Percentiles rank a stretch among this genome's conserved stretches.
Conservation (phyloP, 2,113 vertebrate genomes). For the Camelus dromedarius region DNA sequence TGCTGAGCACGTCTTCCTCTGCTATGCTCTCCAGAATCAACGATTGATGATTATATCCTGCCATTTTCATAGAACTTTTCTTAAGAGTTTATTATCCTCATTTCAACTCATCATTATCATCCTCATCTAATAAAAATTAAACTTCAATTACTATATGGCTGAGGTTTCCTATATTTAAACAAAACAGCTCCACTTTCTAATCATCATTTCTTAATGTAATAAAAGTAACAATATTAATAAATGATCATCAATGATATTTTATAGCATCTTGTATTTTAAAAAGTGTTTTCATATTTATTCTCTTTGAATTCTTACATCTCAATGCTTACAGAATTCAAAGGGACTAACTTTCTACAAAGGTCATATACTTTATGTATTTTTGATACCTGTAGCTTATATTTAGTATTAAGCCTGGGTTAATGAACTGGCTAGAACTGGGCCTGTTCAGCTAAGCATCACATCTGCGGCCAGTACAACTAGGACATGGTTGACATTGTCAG, state of each 20-base stretch:
- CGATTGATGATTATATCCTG: not conserved
- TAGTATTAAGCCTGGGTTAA: not conserved
- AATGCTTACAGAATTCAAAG: not conserved
- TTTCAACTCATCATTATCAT: not conserved
- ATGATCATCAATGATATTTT: not conserved
- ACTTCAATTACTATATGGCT: not conserved
- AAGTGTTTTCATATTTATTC: conserved; percentile 1
- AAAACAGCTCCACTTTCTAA: not conserved
- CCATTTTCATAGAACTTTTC: not conserved
- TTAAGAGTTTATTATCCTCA: not conserved
- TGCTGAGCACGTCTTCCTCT: not conserved
- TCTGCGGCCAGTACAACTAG: not conserved
- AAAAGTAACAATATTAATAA: not conserved
- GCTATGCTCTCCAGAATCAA: not conserved
- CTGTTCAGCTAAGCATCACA: not conserved
- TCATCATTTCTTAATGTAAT: not conserved
- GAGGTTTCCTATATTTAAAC: not conserved
- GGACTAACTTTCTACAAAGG: not conserved
- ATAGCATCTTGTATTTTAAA: not conserved
- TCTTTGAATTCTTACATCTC: not conserved
- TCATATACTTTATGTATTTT: not conserved
- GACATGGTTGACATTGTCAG: not conserved
- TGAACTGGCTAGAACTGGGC: not conserved
- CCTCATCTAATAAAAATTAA: not conserved
- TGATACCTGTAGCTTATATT: not conserved